Evolutionary conservation across 2,888 invertebrate species (phyloP), one percentile per base, ranked within the genome.

Genomic region (Morpho deidamia): DNA sequence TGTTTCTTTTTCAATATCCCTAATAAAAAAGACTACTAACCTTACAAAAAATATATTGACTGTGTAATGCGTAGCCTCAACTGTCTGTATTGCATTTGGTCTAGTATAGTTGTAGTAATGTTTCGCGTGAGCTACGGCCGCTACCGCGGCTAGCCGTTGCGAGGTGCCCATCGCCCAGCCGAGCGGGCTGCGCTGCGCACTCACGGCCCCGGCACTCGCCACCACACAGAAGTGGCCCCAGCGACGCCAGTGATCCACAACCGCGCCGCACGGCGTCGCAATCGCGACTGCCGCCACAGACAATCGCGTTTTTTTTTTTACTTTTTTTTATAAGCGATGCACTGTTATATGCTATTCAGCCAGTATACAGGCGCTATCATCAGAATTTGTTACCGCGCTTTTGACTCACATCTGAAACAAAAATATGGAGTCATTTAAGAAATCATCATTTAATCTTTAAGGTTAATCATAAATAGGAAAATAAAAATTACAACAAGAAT

Each of bases 31-130:
- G 23, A 23, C 23, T 23, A 89, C 93, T 91, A 80, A 95, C 95
- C 95, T 95, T 83, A 95, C 94, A 66, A 95, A 92, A 67, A 95
- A 91, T 64, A 95, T 91, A 82, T 95, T 95, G 71, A 87, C 72
- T 53, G 76, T 80, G 63, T 78, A 84, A 54, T 80, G 73, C 46
- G 89, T 75, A 39, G 82, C 65, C 44, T 82, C 79, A 11, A 56
- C 35, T 1, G 78, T 69, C 52, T 81, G 78, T 55, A 69, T 59
- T 63, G 81, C 72, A 68, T 89, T 61, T 0, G 85, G 78, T 70
- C 89, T 76, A 65, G 83, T 83, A 74, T 87, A 73, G 76, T 91
- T 89, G 74, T 83, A 80, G 66, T 78, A 78, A 66, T 88, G 85
- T 58, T 73, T 74, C 44, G 78, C 78, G 60, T 90, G 89, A 12